Conservation (phyloP, 1,140 invertebrate species). For the Tetramorium simillimum region DNA sequence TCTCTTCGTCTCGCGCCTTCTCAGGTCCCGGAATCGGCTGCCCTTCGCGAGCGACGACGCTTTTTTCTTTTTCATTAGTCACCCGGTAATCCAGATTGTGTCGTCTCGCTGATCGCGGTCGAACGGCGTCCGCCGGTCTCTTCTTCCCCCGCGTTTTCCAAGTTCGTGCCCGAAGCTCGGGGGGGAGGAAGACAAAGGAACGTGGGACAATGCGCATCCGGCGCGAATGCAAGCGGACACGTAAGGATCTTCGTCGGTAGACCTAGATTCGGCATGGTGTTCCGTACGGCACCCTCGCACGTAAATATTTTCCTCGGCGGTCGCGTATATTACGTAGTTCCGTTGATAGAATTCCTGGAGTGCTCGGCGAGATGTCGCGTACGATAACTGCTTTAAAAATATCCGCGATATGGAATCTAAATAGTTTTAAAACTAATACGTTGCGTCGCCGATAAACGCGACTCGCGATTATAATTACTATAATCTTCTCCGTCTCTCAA, state of each 20-base stretch:
- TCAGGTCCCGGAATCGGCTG: neutral
- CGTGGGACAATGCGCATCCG: neutral
- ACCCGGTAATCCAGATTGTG: neutral
- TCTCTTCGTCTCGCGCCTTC: neutral
- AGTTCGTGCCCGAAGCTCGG: neutral
- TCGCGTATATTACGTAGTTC: slow-evolving; percentile 3
- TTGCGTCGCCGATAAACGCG: neutral
- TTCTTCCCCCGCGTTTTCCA: neutral
- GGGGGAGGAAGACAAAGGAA: neutral
- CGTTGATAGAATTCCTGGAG: slow-evolving; percentile 3
- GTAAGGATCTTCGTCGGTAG: neutral
- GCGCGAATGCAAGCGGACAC: neutral
- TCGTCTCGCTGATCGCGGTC: neutral
- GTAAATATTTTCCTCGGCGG: neutral
- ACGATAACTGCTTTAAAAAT: slow-evolving; percentile 37
- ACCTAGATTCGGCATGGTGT: neutral
- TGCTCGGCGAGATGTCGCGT: neutral
- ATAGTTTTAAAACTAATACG: slow-evolving; percentile 39
- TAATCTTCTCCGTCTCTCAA: slow-evolving; percentile 10
- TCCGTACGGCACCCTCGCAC: neutral
- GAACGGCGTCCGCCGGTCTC: neutral
- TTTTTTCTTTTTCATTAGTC: neutral
- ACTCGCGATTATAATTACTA: slow-evolving; percentile 27
- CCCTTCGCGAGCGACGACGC: neutral
- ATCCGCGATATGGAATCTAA: slow-evolving; percentile 21